Evolutionary conservation across 2,797 vertebrate genomes (phyloP), one percentile per base, ranked within the genome.

Genomic region (Melanotaenia boesemani): DNA sequence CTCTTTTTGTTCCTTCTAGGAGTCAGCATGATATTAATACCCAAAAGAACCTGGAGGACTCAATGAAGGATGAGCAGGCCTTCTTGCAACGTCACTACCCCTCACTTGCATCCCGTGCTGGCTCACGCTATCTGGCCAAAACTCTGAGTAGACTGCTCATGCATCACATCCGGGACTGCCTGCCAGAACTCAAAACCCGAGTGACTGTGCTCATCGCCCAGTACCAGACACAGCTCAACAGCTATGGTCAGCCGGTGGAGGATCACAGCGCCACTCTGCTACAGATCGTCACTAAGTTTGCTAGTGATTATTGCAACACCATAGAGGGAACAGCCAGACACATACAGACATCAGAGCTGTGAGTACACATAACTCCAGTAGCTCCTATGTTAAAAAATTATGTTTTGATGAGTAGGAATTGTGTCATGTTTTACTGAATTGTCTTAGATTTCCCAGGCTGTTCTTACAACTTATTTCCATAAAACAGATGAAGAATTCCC

Each of bases 221-320:
- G 86, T 95, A 95, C 90, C 96, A 96, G 90, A 74, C 94, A 0
- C 91, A 91, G 41, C 93, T 96, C 67, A 94, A 90, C 65, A 76
- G 95, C 89, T 96, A 95, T 0, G 96, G 96, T 8, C 93, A 95
- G 83, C 95, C 95, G 0, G 94, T 96, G 6, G 94, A 95, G 68
- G 96, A 96, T 88, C 94, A 95, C 81, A 95, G 94, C n/a, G 93
- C 95, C 85, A 96, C 94, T 12, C 81, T 96, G 86, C 93, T 96
- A 84, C 95, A 96, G 90, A 95, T 96, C 48, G 95, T 96, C 88
- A 96, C 95, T 77, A 96, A 96, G 86, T 96, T 96, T 9, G 95
- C 95, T 80, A 92, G 92, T 0, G 95, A 96, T 79, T 96, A 96
- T 85, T 96, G 95, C 89, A 93, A 90, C 93, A 96, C 95, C 75